These are phyloP conservation scores for Mionectes olivaceus DNA, from an alignment of 2,797 vertebrate species.

Conservation along the genomic window DNA sequence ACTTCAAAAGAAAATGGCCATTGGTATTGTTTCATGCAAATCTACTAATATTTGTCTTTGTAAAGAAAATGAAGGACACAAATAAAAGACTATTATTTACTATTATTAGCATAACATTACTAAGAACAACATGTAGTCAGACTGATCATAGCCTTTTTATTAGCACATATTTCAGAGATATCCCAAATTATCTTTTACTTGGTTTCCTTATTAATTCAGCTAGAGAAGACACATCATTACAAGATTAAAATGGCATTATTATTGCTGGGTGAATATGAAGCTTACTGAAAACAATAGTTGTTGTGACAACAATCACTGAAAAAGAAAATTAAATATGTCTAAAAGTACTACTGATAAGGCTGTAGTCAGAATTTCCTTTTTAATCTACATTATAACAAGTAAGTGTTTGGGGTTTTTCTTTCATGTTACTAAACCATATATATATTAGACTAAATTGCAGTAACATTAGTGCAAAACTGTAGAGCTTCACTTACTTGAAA, in stretches of 20 bases:
- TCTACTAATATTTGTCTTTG: background rate
- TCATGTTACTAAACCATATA: background rate
- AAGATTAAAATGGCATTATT: conserved; percentile 71
- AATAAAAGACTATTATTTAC: conserved; percentile 21
- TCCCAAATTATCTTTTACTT: conserved; percentile 64
- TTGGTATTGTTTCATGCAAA: background rate
- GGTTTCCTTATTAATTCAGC: conserved; percentile 69
- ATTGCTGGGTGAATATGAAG: conserved; percentile 61
- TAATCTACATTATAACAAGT: conserved; percentile 63
- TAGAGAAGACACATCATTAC: conserved; percentile 55
- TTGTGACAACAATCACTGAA: conserved; percentile 72
- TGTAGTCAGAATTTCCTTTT: conserved; percentile 51
- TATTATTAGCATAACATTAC: conserved; percentile 45
- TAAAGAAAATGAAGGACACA: background rate
- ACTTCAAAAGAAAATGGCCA: background rate
- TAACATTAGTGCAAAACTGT: background rate
- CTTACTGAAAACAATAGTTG: conserved; percentile 68
- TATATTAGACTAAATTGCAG: conserved; percentile 35
- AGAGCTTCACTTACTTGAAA: conserved; percentile 13
- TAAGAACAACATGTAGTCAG: background rate
- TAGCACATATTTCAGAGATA: conserved; percentile 50
- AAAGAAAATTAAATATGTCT: conserved; percentile 69
- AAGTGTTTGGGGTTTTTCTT: background rate
- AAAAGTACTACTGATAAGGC: conserved; percentile 66
- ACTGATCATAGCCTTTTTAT: conserved; percentile 56